phyloP scores from a whole-genome alignment of 1,140 invertebrate genomes.

The Solenopsis invicta region DNA sequence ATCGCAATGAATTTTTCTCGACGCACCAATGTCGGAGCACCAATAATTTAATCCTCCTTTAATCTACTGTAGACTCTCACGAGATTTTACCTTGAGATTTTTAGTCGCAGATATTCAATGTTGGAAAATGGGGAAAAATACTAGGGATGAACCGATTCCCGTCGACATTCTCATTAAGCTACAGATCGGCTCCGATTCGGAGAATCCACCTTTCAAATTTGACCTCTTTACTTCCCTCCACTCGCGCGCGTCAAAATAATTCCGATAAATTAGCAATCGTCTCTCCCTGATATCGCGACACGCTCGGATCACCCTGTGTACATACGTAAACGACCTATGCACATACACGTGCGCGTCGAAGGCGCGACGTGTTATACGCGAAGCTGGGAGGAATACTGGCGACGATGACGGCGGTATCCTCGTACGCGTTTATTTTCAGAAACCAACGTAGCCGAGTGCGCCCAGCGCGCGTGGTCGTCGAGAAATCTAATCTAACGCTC shows the following conservation, averaged over 20 bases:
- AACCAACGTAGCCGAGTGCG: constrained; percentile 25
- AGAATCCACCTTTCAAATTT: neutral
- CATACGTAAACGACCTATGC: neutral
- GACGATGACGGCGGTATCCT: constrained; percentile 56
- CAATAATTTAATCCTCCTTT: constrained; percentile 24
- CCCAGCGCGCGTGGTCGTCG: constrained; percentile 31
- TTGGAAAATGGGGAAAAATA: constrained; percentile 5
- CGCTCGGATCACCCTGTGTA: neutral
- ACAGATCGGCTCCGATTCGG: neutral
- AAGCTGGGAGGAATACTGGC: constrained; percentile 65
- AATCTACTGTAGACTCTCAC: neutral
- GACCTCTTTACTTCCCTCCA: neutral
- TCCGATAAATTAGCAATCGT: constrained; percentile 5
- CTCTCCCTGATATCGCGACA: neutral
- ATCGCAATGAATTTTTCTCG: constrained; percentile 30
- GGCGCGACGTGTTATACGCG: constrained; percentile 35
- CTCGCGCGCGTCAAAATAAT: neutral
- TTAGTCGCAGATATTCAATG: neutral
- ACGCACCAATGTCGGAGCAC: constrained; percentile 12
- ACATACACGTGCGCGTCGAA: constrained; percentile 21
- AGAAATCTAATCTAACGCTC: constrained; percentile 75
- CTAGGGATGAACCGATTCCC: neutral
- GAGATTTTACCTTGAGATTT: neutral
- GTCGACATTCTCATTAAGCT: neutral
- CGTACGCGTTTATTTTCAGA: constrained; percentile 75